Base-by-base conservation (phyloP, 64 coral and sea anemone species). In the Stylophora pistillata region DNA sequence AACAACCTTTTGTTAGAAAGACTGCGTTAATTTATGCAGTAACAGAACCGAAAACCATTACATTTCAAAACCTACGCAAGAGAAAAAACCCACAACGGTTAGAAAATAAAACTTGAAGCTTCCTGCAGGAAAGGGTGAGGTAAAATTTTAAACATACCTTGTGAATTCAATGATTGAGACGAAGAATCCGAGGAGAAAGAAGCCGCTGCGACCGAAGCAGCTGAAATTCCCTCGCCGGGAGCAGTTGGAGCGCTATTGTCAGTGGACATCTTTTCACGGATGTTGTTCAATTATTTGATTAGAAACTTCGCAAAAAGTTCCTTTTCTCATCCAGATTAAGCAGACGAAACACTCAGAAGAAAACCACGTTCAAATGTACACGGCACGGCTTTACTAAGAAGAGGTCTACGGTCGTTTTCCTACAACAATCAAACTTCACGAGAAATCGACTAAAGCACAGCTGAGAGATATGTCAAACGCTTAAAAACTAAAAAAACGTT, bases 381-480 rank as follows among this genome's bases (percentile, higher is more conserved):
- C n/a, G 25, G 23, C 17, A n/a, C 64, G 64, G 26, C 5, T 10
- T 62, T 65, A 69, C 23, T 53, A 33, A 62, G 30, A 32, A 83
- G 41, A 53, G 31, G 16, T 84, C 33, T 69, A 31, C 61, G 1
- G 64, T 69, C 61, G 58, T 53, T 47, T 84, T 53, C 23, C 26
- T 70, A 30, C 33, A 84, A 84, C 80, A 84, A 84, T 65, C 23
- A 70, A 68, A 59, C 33, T 84, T 70, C 80, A 68, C 66, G 21
- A 69, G 60, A 84, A 84, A 25, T 63, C 80, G 33, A 32, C 79
- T 65, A 69, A 84, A 84, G 31, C 62, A 84, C 80, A 84, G 80
- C 80, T 84, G 80, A 84, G 61, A 25, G 47, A 56, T 20, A 69
- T 70, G 80, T 84, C 80, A 84, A 84, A 84, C 13, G 58, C 11